Percentiles rank a stretch among this genome's conserved stretches.
Evolutionary conservation across 2,113 vertebrate genomes (phyloP).

Genomic region (Thryonomys swinderianus): DNA sequence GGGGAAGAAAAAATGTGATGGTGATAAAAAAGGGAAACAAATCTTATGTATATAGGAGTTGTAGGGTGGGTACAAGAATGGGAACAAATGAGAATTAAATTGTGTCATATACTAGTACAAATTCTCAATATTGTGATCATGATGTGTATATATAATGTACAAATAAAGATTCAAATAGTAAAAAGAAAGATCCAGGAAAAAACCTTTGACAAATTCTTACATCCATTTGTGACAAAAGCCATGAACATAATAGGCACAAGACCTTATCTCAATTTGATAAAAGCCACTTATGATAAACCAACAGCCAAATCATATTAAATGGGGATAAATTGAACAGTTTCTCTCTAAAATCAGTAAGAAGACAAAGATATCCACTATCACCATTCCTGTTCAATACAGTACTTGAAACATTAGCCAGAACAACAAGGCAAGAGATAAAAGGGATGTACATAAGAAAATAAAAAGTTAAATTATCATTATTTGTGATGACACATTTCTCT

Average conservation of each 20-base stretch:
- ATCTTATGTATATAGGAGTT: no score
- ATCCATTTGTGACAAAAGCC: background rate
- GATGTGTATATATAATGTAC: no score
- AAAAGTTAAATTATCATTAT: background rate
- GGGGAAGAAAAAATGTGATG: no score
- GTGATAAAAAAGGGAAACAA: no score
- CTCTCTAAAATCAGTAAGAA: background rate
- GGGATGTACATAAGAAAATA: background rate
- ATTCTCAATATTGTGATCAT: no score
- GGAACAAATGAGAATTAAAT: no score
- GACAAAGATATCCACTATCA: background rate
- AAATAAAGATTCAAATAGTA: no score
- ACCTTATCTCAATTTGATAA: background rate
- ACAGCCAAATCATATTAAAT: background rate
- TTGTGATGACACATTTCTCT: background rate
- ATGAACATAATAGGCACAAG: background rate
- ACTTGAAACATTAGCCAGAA: background rate
- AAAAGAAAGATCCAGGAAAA: background rate
- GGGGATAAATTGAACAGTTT: background rate
- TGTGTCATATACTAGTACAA: no score
- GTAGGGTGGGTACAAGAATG: no score
- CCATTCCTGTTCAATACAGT: background rate
- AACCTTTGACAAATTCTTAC: background rate
- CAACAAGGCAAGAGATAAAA: background rate
- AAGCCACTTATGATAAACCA: background rate